phyloP scores from a whole-genome alignment of 2,113 vertebrate species.

The Oncorhynchus kisutch region DNA sequence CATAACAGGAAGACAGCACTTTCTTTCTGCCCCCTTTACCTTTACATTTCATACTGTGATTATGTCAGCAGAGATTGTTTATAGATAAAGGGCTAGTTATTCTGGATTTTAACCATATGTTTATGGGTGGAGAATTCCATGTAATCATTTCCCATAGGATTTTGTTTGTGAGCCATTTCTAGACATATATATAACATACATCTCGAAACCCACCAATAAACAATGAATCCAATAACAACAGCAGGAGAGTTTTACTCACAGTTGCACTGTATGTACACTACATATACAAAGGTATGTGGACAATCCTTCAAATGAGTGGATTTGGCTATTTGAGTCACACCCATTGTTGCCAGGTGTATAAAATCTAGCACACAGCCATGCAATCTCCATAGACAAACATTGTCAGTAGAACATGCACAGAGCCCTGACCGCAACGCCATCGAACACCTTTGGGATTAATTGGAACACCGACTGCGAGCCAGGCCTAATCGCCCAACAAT shows the following conservation, averaged over 20 bases:
- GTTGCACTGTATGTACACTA: neutral
- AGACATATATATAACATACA: neutral
- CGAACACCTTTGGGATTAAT: too few species aligned
- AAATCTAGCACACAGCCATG: too few species aligned
- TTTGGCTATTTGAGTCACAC: too few species aligned
- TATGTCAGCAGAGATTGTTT: slow-evolving; percentile 19
- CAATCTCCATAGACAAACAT: too few species aligned
- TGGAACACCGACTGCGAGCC: too few species aligned
- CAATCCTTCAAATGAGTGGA: too few species aligned
- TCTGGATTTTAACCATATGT: slow-evolving; percentile 20
- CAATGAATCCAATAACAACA: neutral
- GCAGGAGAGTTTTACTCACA: too few species aligned
- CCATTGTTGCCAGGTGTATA: too few species aligned
- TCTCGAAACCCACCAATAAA: neutral
- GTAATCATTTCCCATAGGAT: neutral
- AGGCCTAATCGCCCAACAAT: too few species aligned
- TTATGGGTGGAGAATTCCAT: neutral
- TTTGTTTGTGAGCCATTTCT: neutral
- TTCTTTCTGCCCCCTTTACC: slow-evolving; percentile 17
- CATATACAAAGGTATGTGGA: neutral
- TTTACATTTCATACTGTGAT: neutral
- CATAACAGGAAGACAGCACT: slow-evolving; percentile 20
- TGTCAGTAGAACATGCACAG: too few species aligned
- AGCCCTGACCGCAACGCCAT: too few species aligned
- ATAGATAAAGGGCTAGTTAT: slow-evolving; percentile 8